Base-by-base conservation (phyloP, 1,140 invertebrate species). In the Drosophila jambulina region DNA sequence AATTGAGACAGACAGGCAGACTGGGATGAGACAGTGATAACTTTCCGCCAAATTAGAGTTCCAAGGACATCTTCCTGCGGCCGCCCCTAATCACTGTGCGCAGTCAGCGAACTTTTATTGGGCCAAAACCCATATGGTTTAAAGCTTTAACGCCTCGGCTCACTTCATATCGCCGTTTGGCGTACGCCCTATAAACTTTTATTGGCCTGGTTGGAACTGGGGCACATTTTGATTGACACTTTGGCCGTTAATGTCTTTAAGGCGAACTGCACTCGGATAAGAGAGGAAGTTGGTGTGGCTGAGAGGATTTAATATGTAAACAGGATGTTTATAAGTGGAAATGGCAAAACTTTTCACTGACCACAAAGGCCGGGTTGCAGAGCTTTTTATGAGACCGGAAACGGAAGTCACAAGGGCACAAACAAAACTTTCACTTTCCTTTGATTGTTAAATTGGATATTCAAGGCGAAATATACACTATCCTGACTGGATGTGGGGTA, bases 131-230 rank as follows among this genome's bases (percentile, higher is more conserved):
- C 53, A 56, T 56, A 56, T 56, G 53, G 53, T 38, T 38, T 56
- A 38, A 38, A 38, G 53, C 53, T 25, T 25, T 38, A 56, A 56
- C 34, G 53, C 53, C 36, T 56, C 36, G 53, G 53, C 53, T 38
- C 53, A 34, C 53, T 56, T 56, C 34, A 56, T 56, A 56, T 25
- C 15, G 34, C 49, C 29, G 7, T 21, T 53, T 34, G 49, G 49
- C n/a, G 49, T 34, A 53, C 49, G 49, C 53, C 9, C 34, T 25
- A 56, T 56, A 56, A 56, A 56, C 34, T 56, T 56, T 56, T 56
- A 56, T 56, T 38, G 10, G 21, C 34, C 15, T 12, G 34, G 0
- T 34, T 23, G 34, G 1, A 38, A 56, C 34, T 25, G 53, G 53
- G 53, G 0, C 53, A n/a, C 53, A 38, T 56, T 56, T 56, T 56